Conservation (phyloP, 2,797 vertebrate genomes). For the Hirundo rustica region DNA sequence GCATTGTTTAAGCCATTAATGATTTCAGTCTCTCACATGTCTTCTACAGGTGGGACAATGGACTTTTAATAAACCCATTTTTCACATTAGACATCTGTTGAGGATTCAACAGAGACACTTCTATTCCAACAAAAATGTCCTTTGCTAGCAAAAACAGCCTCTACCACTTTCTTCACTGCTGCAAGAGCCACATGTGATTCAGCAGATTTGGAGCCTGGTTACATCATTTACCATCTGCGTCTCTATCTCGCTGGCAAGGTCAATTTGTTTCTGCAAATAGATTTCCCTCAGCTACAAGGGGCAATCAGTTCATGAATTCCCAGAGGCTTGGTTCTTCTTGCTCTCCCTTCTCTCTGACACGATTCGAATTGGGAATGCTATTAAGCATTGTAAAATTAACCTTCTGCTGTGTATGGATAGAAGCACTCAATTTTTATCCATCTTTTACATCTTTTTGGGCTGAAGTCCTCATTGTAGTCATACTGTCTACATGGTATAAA, state of each 20-base stretch:
- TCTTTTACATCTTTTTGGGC: not conserved
- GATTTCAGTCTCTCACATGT: not conserved
- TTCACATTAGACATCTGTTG: not conserved
- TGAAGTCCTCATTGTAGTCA: not conserved
- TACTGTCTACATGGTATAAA: not conserved
- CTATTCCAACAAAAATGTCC: not conserved
- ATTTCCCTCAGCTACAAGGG: constrained; percentile 49
- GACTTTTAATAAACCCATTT: not conserved
- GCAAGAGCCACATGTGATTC: not conserved
- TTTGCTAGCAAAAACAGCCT: not conserved
- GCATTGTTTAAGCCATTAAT: not conserved
- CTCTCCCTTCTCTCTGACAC: not conserved
- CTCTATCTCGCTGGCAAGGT: constrained; percentile 52
- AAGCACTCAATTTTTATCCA: not conserved
- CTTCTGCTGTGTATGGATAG: not conserved
- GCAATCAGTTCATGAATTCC: constrained; percentile 29
- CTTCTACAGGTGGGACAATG: not conserved
- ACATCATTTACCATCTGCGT: constrained; percentile 40
- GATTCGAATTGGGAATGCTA: constrained; percentile 1
- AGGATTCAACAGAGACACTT: not conserved
- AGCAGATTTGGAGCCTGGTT: constrained; percentile 36
- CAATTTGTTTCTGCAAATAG: constrained; percentile 59
- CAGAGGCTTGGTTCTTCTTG: not conserved
- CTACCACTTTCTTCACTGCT: not conserved
- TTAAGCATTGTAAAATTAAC: constrained; percentile 32